A percentile compares a stretch with the other conserved stretches of the same genome.
These are phyloP conservation scores for Prionace glauca DNA, from an alignment of 2,797 vertebrate species.

Conservation along the genomic window DNA sequence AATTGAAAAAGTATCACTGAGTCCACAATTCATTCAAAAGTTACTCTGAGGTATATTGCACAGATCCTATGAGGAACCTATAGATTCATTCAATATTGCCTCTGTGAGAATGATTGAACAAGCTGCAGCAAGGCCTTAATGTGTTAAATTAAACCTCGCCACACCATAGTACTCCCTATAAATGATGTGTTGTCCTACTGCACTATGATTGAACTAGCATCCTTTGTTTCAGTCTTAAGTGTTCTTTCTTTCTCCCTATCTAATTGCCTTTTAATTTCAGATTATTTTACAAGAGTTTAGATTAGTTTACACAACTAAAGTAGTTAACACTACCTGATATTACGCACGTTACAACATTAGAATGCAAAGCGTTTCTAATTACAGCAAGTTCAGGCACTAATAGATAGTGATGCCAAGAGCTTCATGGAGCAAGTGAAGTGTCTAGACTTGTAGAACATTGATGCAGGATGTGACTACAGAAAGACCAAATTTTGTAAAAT, in stretches of 20 bases:
- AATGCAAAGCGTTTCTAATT: neutral
- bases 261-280: slow-evolving; percentile 3
- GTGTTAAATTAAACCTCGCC: neutral
- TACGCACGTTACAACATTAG: neutral
- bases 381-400: slow-evolving; percentile 21
- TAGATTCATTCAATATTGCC: neutral
- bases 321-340: neutral
- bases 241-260: neutral
- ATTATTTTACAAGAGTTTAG: neutral
- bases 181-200: neutral
- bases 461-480: neutral
- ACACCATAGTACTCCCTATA: neutral
- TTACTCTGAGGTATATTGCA: neutral
- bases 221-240: neutral
- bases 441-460: slow-evolving; percentile 19
- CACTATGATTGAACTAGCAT: neutral
- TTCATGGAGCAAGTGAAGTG: neutral
- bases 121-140: neutral
- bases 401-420: neutral
- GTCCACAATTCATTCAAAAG: neutral
- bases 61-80: neutral
- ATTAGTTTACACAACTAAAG: neutral
- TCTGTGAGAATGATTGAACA: neutral
- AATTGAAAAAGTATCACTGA: neutral
- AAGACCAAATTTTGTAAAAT: neutral